These are phyloP conservation scores for Drosophila serrata DNA, from an alignment of 1,140 invertebrate species.

Conservation along the genomic window DNA sequence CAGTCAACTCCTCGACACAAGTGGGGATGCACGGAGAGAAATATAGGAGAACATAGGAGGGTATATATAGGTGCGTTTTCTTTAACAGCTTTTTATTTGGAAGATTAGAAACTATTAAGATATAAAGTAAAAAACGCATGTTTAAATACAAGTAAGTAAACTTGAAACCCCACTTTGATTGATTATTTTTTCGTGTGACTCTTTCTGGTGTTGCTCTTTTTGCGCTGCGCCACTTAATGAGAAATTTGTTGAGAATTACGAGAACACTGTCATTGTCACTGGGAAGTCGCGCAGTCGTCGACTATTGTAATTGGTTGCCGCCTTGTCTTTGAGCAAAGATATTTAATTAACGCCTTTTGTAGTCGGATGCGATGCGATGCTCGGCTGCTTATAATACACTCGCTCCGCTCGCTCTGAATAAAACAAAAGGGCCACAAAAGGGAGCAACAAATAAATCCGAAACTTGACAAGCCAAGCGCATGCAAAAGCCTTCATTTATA, in stretches of 20 bases:
- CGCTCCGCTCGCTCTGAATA: background rate
- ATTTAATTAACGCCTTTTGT: conserved; percentile 82
- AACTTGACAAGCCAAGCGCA: conserved; percentile 59
- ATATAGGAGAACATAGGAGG: background rate
- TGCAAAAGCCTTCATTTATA: conserved; percentile 41
- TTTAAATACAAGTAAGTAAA: background rate
- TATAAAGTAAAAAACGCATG: background rate
- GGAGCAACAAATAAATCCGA: conserved; percentile 51
- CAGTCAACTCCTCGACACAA: conserved; percentile 11
- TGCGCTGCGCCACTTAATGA: conserved; percentile 63
- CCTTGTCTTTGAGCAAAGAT: conserved; percentile 73
- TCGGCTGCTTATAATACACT: conserved; percentile 28
- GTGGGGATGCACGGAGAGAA: background rate
- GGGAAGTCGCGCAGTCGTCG: conserved; percentile 25
- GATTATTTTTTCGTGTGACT: conserved; percentile 14
- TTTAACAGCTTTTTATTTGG: background rate
- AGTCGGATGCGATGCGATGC: conserved; percentile 32
- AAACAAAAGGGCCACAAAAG: conserved; percentile 24
- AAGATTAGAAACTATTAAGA: background rate
- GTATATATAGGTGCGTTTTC: background rate
- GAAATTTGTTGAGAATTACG: conserved; percentile 73
- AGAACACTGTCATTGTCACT: conserved; percentile 46
- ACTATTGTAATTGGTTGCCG: conserved; percentile 65
- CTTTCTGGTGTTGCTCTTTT: conserved; percentile 14
- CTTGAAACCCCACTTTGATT: background rate